Conservation (phyloP, 2,113 vertebrate species). For the Istiophorus platypterus region DNA sequence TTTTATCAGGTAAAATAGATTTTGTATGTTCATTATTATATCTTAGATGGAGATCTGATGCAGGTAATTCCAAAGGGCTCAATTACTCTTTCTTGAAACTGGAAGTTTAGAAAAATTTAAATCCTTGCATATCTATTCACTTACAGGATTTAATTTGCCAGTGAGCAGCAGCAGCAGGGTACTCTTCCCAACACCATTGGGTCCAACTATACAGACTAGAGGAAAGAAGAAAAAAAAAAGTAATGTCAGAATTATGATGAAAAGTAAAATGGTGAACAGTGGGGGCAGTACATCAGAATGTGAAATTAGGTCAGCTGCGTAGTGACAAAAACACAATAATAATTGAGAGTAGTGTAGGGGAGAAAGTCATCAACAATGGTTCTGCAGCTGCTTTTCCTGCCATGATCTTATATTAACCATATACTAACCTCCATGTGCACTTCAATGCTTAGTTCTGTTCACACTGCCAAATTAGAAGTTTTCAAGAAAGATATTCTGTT, state of each 20-base stretch:
- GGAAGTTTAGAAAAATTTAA: no score
- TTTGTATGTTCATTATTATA: no score
- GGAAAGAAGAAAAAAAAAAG: background rate
- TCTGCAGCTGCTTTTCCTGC: background rate
- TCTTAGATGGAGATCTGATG: background rate
- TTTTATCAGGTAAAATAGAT: no score
- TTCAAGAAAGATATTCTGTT: no score
- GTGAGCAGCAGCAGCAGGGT: conserved; percentile 90
- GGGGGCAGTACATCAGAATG: background rate
- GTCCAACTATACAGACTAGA: conserved; percentile 93
- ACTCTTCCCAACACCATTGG: conserved; percentile 94
- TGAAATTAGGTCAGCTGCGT: no score
- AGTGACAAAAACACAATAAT: no score
- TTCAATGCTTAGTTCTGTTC: no score
- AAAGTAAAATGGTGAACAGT: no score
- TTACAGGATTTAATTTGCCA: conserved; percentile 88
- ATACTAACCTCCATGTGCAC: background rate
- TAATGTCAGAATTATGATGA: background rate
- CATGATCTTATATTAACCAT: background rate
- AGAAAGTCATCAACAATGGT: no score
- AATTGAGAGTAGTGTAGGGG: no score
- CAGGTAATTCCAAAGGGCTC: background rate
- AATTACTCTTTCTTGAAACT: background rate
- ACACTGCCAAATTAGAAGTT: no score
- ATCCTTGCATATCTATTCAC: conserved; percentile 38